Evolutionary conservation across 1,140 invertebrate species (phyloP).

Genomic region (Cepaea nemoralis): DNA sequence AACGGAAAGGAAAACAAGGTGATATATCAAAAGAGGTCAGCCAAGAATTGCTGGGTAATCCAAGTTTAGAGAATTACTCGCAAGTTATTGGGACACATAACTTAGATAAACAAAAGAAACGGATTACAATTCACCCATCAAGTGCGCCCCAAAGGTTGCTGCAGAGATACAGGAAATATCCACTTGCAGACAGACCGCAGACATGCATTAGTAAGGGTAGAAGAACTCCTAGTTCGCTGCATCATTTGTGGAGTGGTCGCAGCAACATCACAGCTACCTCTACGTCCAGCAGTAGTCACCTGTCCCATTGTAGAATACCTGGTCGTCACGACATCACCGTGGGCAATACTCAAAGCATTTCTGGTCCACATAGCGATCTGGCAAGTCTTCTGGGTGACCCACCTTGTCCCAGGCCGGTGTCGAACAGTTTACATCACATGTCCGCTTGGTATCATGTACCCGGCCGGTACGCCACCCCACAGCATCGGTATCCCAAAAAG

Average conservation of each 20-base stretch:
- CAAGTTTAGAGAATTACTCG: not conserved
- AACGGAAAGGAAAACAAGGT: not conserved
- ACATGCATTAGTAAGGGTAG: not conserved
- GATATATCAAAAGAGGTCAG: not conserved
- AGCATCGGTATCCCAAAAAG: conserved; percentile 53
- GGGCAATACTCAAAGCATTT: conserved; percentile 51
- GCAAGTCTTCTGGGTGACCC: conserved; percentile 55
- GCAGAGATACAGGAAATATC: not conserved
- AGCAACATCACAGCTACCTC: not conserved
- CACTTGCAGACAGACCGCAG: not conserved
- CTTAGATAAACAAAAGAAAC: not conserved
- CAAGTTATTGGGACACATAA: not conserved
- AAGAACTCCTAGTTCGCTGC: not conserved
- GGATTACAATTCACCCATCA: not conserved
- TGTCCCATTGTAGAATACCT: conserved; percentile 50
- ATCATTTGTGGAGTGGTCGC: conserved; percentile 20
- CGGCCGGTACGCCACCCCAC: conserved; percentile 57
- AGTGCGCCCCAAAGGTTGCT: conserved; percentile 5
- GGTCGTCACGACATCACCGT: conserved; percentile 46
- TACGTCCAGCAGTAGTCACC: conserved; percentile 32
- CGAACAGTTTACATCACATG: conserved; percentile 53
- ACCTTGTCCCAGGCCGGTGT: conserved; percentile 50
- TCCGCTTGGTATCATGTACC: conserved; percentile 68
- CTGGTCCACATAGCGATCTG: conserved; percentile 58
- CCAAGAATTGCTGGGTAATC: not conserved